These are phyloP conservation scores for Ditylenchus weischeri DNA, from an alignment of 2,888 invertebrate species.

Conservation along the genomic window DNA sequence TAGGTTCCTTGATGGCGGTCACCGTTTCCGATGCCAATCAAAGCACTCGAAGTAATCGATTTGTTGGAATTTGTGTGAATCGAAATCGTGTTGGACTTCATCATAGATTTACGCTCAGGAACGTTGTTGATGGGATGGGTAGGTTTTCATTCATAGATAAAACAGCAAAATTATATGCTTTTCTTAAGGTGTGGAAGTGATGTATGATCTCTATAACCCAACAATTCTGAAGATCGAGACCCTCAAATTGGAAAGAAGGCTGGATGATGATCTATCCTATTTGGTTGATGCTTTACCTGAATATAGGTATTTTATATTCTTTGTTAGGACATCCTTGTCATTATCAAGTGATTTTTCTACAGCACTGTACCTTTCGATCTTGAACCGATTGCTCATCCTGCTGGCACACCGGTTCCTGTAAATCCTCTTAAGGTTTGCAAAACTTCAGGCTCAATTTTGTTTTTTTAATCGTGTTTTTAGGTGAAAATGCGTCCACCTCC, in stretches of 20 bases:
- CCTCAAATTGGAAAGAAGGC: slow-evolving; percentile 81
- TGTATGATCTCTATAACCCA: slow-evolving; percentile 88
- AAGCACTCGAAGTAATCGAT: slow-evolving; percentile 66
- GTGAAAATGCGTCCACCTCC: slow-evolving; percentile 69
- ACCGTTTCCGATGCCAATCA: slow-evolving; percentile 51
- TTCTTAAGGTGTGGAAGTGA: slow-evolving; percentile 67
- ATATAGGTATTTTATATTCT: slow-evolving; percentile 62
- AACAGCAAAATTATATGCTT: too few species aligned
- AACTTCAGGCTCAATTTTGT: too few species aligned
- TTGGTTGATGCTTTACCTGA: slow-evolving; percentile 77
- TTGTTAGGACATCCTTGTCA: too few species aligned
- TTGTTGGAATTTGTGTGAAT: slow-evolving; percentile 91
- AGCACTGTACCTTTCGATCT: slow-evolving; percentile 88
- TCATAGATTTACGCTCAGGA: slow-evolving; percentile 81
- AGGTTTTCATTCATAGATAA: too few species aligned
- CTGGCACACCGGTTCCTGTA: slow-evolving; percentile 75
- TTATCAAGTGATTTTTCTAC: too few species aligned
- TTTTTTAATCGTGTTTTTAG: too few species aligned
- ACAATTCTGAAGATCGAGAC: slow-evolving; percentile 84
- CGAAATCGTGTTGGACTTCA: slow-evolving; percentile 77
- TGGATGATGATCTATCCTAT: slow-evolving; percentile 84
- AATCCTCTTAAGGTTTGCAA: slow-evolving; percentile 65
- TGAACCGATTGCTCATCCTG: slow-evolving; percentile 75
- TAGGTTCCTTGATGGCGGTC: slow-evolving; percentile 56
- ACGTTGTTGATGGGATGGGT: slow-evolving; percentile 84